Evolutionary conservation across 2,797 vertebrate genomes (phyloP).

Genomic region (Sarcoramphus papa): DNA sequence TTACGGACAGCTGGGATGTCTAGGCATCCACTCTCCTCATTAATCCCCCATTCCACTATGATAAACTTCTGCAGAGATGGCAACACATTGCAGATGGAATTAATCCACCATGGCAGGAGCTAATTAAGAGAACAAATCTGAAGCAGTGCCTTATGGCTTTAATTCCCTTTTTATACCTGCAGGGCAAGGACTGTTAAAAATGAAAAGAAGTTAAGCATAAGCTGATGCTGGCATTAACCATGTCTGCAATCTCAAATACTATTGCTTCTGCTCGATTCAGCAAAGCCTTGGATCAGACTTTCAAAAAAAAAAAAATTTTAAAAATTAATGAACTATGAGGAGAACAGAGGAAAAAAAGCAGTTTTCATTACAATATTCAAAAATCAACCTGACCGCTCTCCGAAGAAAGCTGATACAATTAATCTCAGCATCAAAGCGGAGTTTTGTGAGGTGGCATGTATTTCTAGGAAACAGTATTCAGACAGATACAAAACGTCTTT

Average conservation of each 20-base stretch:
- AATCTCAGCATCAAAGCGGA: background rate
- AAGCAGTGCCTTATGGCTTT: constrained; percentile 48
- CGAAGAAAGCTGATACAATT: background rate
- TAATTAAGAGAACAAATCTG: constrained; percentile 64
- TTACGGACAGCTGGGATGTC: constrained; percentile 29
- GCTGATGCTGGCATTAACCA: background rate
- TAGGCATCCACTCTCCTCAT: constrained; percentile 22
- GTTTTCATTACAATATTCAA: background rate
- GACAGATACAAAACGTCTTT: background rate
- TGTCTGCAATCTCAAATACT: background rate
- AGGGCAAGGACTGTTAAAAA: constrained; percentile 55
- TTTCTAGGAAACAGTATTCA: background rate
- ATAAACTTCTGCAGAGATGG: constrained; percentile 52
- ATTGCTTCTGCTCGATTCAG: background rate
- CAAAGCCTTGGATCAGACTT: background rate
- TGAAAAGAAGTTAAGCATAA: constrained; percentile 31
- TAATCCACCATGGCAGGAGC: constrained; percentile 58
- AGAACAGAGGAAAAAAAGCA: background rate
- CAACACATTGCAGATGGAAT: constrained; percentile 47
- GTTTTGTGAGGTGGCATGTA: background rate
- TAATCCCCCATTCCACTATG: constrained; percentile 29
- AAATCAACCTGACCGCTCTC: background rate
- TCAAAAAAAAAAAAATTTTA: background rate
- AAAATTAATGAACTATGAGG: background rate
- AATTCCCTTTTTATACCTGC: constrained; percentile 55